These are phyloP conservation scores for Holocentrus rufus DNA, from an alignment of 2,797 vertebrate species.

Conservation along the genomic window DNA sequence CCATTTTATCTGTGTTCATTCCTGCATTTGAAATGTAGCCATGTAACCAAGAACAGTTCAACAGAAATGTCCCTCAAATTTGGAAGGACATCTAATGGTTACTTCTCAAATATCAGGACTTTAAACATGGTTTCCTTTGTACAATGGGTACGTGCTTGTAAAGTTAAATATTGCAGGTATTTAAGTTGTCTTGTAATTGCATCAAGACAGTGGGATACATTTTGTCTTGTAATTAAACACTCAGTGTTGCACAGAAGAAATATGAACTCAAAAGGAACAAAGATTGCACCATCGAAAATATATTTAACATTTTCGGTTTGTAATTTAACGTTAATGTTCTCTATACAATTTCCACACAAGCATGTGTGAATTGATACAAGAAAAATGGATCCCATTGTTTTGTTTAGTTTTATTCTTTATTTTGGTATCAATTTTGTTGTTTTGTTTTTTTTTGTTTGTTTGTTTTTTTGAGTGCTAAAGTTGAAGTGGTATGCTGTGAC, in stretches of 20 bases:
- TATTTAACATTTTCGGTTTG: neutral
- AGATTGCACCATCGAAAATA: neutral
- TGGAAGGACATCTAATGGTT: conserved; percentile 68
- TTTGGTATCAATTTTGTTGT: conserved; percentile 37
- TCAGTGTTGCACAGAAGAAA: neutral
- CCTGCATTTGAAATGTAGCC: conserved; percentile 57
- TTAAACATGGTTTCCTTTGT: conserved; percentile 49
- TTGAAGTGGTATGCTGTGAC: conserved; percentile 50
- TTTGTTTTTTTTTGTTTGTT: conserved; percentile 28
- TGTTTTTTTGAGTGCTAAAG: conserved; percentile 57
- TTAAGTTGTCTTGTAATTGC: conserved; percentile 52
- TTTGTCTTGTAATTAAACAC: conserved; percentile 41
- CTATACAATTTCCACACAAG: neutral
- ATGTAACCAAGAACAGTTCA: conserved; percentile 17
- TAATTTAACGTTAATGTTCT: neutral
- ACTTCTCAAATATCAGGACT: conserved; percentile 66
- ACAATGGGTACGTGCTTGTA: conserved; percentile 59
- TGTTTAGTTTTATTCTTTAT: conserved; percentile 33
- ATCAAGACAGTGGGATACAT: conserved; percentile 70
- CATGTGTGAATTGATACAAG: conserved; percentile 16
- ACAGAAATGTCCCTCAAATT: conserved; percentile 26
- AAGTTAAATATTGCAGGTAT: conserved; percentile 49
- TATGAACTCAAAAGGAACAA: neutral
- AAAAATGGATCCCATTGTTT: conserved; percentile 70
- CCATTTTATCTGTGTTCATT: neutral